Base-by-base conservation (phyloP, 53 echinoderm and acorn worm species). In the Astropecten irregularis region DNA sequence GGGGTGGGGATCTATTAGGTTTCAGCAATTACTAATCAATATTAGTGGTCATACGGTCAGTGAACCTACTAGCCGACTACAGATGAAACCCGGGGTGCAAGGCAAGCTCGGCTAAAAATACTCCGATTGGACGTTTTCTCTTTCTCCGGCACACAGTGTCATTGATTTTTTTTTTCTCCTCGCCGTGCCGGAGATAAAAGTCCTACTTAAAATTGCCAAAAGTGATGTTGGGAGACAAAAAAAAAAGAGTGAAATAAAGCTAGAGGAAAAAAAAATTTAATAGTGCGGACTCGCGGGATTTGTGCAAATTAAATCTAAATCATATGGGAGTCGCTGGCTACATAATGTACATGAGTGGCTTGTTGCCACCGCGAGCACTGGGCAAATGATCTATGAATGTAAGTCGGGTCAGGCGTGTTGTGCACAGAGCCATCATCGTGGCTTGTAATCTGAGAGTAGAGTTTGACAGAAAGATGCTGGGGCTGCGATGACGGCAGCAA, bases 31-130 rank as follows among this genome's bases (percentile, higher is more conserved):
- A 18, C n/a, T 42, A 60, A 77, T 61, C 77, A 59, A 61, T 77
- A 68, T 40, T 44, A 40, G 44, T 61, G 77, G 60, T 60, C 77
- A 29, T 60, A 16, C 77, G 77, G 77, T 77, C 77, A 77, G 61
- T 77, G 77, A 77, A 77, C 77, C 11, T 77, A 9, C 60, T 42
- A 69, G 14, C 8, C 65, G 25, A 22, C n/a, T 49, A 54, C 55
- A 55, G 39, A 53, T 57, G 35, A 56, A 21, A 40, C 34, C n/a
- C 56, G 4, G n/a, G n/a, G n/a, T n/a, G n/a, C n/a, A n/a, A 49
- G 55, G 50, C 50, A 49, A 7, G 71, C 13, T 14, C 35, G 37
- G 65, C 65, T 65, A 74, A 56, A 74, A 54, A 55, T 55, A 56
- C 16, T n/a, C 28, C 74, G 23, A 1, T 37, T 32, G n/a, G 35